Evolutionary conservation across 2,888 invertebrate species (phyloP).

Genomic region (Protodeltote pygarga): DNA sequence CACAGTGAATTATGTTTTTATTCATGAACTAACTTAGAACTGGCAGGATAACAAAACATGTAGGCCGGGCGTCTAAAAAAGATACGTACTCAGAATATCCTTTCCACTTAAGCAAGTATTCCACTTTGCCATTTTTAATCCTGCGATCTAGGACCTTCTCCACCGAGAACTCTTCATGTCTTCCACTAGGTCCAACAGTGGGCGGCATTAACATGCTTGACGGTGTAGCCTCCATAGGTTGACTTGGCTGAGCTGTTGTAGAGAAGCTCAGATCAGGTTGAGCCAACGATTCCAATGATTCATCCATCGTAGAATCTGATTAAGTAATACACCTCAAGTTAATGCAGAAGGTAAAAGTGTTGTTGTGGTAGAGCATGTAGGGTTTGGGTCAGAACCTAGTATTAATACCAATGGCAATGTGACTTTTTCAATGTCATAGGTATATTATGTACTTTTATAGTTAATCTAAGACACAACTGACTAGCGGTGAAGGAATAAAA

Average conservation of each 20-base stretch:
- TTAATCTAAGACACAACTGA: too few relatives aligned
- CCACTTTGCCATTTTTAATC: constrained; percentile 89
- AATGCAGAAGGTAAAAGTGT: too few relatives aligned
- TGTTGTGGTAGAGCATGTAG: too few relatives aligned
- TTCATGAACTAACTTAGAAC: too few relatives aligned
- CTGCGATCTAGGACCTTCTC: constrained; percentile 91
- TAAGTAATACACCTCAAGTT: not conserved
- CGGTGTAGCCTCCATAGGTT: constrained; percentile 54
- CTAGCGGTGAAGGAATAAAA: too few relatives aligned
- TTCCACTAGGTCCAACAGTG: constrained; percentile 63
- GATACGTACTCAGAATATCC: constrained; percentile 88
- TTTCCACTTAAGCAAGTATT: constrained; percentile 89
- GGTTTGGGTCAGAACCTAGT: too few relatives aligned
- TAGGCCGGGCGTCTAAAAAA: too few relatives aligned
- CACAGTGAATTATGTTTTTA: too few relatives aligned
- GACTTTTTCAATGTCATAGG: too few relatives aligned
- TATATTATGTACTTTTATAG: too few relatives aligned
- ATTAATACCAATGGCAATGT: too few relatives aligned
- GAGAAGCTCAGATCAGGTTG: constrained; percentile 51
- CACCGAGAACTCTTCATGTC: constrained; percentile 90
- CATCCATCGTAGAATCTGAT: constrained; percentile 50
- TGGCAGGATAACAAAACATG: too few relatives aligned
- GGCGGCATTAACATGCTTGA: constrained; percentile 31
- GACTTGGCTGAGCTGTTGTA: constrained; percentile 30
- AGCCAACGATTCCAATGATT: constrained; percentile 55